Evolutionary conservation across 2,888 invertebrate genomes (phyloP), one percentile per base, ranked within the genome.

Genomic region (Venusia cambrica): DNA sequence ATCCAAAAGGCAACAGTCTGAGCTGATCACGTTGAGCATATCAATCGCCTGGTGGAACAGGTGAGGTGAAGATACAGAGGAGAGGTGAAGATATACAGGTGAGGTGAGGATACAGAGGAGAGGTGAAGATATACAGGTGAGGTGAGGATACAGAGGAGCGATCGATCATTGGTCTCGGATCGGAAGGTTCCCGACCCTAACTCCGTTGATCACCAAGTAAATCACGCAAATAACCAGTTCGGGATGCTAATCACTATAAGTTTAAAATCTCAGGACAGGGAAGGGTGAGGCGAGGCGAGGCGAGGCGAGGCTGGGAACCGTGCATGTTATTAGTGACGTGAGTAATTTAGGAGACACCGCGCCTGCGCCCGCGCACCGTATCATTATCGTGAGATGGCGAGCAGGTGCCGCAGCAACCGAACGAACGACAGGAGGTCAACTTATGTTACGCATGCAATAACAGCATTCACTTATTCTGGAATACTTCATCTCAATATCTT

Each of bases 351-450:
- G 45, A 45, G 54, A 48, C 45, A 53, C 44, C 31, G 49, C 42
- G 26, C 33, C 31, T 8, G 29, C 24, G 19, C 18, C 13, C 32
- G 12, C 17, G 51, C 41, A 49, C 51, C 56, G 38, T 61, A 56
- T 62, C 56, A 70, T 64, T 68, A 68, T 51, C 51, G 55, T 30
- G 24, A 43, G 42, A 35, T 31, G 19, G 29, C 33, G 29, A 5
- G 12, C 28, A 29, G 22, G 28, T 14, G 24, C 12, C 32, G 18
- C 37, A 42, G 45, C 2, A 26, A 5, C 26, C 4, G 2, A 7
- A 12, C n/a, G 4, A 2, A 22, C 18, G 13, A 24, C 10, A 24
- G n/a, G 22, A 5, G n/a, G n/a, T n/a, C n/a, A n/a, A n/a, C n/a
- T n/a, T n/a, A n/a, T n/a, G n/a, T n/a, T n/a, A n/a, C n/a, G n/a